Evolutionary conservation across 1,140 invertebrate genomes (phyloP), one percentile per base, ranked within the genome.

Genomic region (Scaptomyza pallida): DNA sequence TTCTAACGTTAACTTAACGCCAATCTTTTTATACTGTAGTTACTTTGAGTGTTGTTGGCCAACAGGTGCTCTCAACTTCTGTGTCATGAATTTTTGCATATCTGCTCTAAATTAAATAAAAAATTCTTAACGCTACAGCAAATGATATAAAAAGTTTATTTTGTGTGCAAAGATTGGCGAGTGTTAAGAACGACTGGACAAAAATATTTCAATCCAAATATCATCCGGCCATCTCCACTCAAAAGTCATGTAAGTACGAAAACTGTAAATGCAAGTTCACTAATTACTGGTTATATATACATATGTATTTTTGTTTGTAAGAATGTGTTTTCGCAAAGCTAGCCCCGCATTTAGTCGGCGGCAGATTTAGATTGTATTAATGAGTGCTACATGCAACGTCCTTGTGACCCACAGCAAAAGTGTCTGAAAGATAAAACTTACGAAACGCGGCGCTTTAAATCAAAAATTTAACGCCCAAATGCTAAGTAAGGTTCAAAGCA

Each of bases 291-390:
- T 52, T 56, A 61, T 51, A 75, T n/a, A n/a, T n/a, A n/a, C n/a
- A n/a, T n/a, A n/a, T n/a, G n/a, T n/a, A n/a, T n/a, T n/a, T n/a
- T n/a, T n/a, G n/a, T n/a, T n/a, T n/a, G n/a, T n/a, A n/a, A n/a
- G n/a, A 72, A 78, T 65, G 41, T 51, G 61, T 64, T 75, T 65
- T 13, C 62, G 13, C 45, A 57, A 21, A 47, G 47, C 43, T 56
- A 56, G 51, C 37, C 30, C 59, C 21, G 52, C 63, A 30, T 30
- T 30, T 9, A 30, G 26, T 30, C 48, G 50, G 71, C 50, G 33
- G 59, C 65, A 54, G 55, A 70, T 83, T 83, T 83, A 78, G 79
- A 83, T 78, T 78, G 79, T 82, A 65, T 51, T 57, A 50, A 43
- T 17, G 5, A 1, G 40, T 35, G 10, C 5, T 30, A 26, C 48